These are phyloP conservation scores for Coelinius sp. DNA, from an alignment of 2,888 invertebrate species.

Conservation along the genomic window DNA sequence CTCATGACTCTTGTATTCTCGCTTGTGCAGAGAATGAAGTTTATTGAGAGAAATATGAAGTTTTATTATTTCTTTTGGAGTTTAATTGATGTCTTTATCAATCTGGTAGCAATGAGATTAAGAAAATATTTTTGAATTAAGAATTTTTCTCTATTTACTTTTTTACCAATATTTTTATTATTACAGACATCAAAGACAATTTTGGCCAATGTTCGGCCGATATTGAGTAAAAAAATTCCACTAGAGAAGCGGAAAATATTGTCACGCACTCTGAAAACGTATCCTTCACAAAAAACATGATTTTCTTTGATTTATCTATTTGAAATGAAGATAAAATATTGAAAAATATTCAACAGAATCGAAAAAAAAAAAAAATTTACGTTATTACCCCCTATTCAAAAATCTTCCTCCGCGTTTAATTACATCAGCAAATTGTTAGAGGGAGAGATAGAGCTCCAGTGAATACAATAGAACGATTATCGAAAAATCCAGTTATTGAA, in stretches of 20 bases:
- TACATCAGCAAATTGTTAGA: not conserved
- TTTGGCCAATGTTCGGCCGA: conserved; percentile 50
- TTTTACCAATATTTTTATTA: conserved; percentile 9
- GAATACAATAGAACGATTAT: not conserved
- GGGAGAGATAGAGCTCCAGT: not conserved
- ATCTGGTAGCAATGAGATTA: too few species aligned
- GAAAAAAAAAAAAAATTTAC: not conserved
- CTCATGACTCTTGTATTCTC: not conserved
- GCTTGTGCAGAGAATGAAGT: not conserved
- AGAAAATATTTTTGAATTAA: not conserved
- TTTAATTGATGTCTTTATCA: too few species aligned
- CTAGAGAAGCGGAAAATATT: conserved; percentile 39
- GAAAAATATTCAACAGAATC: not conserved
- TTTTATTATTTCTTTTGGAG: not conserved
- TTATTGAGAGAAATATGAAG: not conserved
- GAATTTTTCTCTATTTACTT: not conserved
- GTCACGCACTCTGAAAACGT: conserved; percentile 58
- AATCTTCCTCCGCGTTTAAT: not conserved
- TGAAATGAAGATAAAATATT: not conserved
- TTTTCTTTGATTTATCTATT: too few species aligned
- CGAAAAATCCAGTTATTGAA: not conserved
- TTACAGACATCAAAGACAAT: conserved; percentile 51
- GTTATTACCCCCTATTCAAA: not conserved
- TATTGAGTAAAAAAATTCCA: conserved; percentile 49
- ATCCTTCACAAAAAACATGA: conserved; percentile 61